Base-by-base conservation (phyloP, 2,113 vertebrate species). In the Camelus dromedarius region DNA sequence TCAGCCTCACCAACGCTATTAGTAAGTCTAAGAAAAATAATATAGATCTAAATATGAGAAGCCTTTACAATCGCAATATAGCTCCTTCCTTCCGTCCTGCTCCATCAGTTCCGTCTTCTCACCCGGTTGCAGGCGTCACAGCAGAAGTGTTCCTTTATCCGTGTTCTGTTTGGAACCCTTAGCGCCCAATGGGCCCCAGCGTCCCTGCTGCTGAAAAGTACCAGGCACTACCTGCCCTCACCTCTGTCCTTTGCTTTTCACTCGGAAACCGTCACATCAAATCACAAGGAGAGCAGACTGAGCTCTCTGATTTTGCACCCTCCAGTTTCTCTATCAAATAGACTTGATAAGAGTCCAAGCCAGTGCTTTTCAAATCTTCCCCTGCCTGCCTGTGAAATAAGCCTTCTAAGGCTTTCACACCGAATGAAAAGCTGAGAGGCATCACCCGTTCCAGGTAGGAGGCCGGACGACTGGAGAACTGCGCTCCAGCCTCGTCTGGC, bases 381-480 rank as follows among this genome's bases (percentile, higher is more conserved):
- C 48, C 56, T 75, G 91, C 89, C 58, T 70, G 46, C 62, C 73
- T 77, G 22, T 91, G 86, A 83, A 81, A 95, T 91, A 62, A 91
- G n/a, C 52, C 77, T 94, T 86, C 62, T 89, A 62, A 82, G 38
- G 81, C 50, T 95, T 93, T 89, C 62, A 56, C 50, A 87, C 48
- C 9, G 0, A 80, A 38, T 88, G 91, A 62, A 89, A 96, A 76
- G 8, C 80, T 79, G 32, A 35, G 64, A 90, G 58, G 35, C 67
- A 69, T 96, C 12, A 46, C 38, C 52, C 8, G 11, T 75, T 82
- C 73, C 80, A 73, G 52, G 28, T 30, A 82, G 72, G 50, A 84
- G 64, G 69, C 73, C 69, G 62, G 70, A 79, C 30, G 89, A 93
- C 38, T 73, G 70, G 60, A n/a, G 50, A 52, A 52, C 46, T 46